phyloP scores from a whole-genome alignment of 2,888 invertebrate species.

The Lumbricus terrestris region DNA sequence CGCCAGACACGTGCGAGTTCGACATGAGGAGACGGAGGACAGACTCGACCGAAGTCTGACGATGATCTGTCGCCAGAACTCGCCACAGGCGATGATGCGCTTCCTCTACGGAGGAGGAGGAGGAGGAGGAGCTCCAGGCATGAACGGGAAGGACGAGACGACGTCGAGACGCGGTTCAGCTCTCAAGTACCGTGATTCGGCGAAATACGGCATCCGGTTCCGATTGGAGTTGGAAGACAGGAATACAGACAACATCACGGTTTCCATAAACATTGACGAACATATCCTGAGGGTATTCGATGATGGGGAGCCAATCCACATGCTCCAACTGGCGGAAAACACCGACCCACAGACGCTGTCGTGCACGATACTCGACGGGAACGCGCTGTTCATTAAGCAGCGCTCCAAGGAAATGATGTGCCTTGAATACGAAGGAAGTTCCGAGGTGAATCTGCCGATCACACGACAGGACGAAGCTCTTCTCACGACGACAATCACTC shows the following conservation, averaged over 20 bases:
- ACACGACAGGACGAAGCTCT: background rate
- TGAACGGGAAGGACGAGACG: background rate
- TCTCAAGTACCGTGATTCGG: constrained; percentile 5
- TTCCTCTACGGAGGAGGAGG: background rate
- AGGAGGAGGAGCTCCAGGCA: background rate
- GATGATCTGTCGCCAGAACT: constrained; percentile 23
- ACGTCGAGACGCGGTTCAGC: background rate
- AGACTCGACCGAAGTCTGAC: background rate
- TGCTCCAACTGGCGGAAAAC: constrained; percentile 14
- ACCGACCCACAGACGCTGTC: background rate
- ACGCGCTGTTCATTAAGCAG: constrained; percentile 13
- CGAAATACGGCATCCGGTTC: constrained; percentile 12
- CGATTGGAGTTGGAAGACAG: background rate
- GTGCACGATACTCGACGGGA: constrained; percentile 17
- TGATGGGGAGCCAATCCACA: background rate
- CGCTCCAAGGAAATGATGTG: constrained; percentile 18
- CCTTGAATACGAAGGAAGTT: background rate
- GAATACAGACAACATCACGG: constrained; percentile 9
- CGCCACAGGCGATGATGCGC: background rate
- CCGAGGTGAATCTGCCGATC: background rate
- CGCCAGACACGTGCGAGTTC: background rate
- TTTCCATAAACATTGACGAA: background rate
- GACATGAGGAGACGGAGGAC: constrained; percentile 20
- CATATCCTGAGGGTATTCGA: background rate
- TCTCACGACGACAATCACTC: background rate